A percentile compares a stretch with the other conserved stretches of the same genome.
These are phyloP conservation scores for Pundamilia nyererei DNA, from an alignment of 2,113 vertebrate genomes.

Conservation along the genomic window DNA sequence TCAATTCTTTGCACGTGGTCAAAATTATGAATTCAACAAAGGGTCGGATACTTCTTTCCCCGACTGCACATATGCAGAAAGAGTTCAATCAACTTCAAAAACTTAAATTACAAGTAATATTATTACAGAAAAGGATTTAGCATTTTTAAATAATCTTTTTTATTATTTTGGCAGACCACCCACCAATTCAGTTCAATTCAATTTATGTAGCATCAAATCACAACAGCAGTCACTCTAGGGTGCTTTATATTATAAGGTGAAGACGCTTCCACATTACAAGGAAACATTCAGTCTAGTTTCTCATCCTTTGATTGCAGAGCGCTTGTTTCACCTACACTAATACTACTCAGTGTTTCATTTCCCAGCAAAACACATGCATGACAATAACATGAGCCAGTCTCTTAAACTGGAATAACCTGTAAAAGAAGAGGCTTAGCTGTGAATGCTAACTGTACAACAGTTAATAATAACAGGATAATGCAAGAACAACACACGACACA, in stretches of 20 bases:
- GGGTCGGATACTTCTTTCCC: neutral
- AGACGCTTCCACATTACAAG: neutral
- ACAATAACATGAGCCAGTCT: neutral
- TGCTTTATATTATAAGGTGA: neutral
- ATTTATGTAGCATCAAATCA: neutral
- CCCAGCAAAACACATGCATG: neutral
- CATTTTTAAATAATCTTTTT: neutral
- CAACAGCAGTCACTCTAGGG: neutral
- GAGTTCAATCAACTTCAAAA: neutral
- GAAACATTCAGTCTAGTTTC: neutral
- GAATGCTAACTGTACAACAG: neutral
- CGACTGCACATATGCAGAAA: neutral
- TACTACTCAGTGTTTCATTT: neutral
- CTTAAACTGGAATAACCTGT: neutral
- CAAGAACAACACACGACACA: neutral
- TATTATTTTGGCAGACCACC: neutral
- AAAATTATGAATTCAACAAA: neutral
- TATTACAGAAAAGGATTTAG: neutral
- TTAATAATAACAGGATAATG: neutral
- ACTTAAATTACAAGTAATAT: neutral
- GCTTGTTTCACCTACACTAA: neutral
- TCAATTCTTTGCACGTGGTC: neutral
- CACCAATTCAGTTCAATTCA: neutral
- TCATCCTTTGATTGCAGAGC: neutral
- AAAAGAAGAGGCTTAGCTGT: neutral